These are phyloP conservation scores for Bombus sibiricus DNA, from an alignment of 1,140 invertebrate genomes.

Conservation along the genomic window DNA sequence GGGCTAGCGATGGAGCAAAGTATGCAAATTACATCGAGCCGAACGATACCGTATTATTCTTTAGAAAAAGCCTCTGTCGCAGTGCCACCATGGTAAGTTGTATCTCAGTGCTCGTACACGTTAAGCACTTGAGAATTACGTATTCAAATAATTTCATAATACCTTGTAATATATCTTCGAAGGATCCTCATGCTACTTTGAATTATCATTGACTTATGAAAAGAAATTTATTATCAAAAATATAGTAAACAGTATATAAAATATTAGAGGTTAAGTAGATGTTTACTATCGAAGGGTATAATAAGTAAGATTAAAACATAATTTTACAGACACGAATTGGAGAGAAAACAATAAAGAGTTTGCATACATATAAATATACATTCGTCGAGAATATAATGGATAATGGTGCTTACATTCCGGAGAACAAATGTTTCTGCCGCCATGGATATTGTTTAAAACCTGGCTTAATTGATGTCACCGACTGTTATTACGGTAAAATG, in stretches of 20 bases:
- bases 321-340: conserved; percentile 84
- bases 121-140: neutral
- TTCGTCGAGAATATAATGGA: conserved; percentile 90
- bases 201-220: neutral
- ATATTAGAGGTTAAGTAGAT: neutral
- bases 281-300: neutral
- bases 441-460: conserved; percentile 86
- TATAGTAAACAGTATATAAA: neutral
- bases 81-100: conserved; percentile 87
- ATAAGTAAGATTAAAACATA: conserved; percentile 15
- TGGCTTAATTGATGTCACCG: conserved; percentile 89
- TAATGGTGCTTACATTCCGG: conserved; percentile 87
- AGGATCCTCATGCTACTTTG: neutral
- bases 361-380: conserved; percentile 86
- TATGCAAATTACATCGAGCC: conserved; percentile 88
- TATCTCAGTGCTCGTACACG: neutral
- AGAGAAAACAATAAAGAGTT: conserved; percentile 83
- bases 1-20: conserved; percentile 93
- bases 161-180: neutral
- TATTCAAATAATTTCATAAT: neutral
- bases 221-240: neutral
- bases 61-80: conserved; percentile 91
- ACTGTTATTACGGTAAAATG: conserved; percentile 89
- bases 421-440: conserved; percentile 91
- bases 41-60: conserved; percentile 89